A percentile compares a stretch with the other conserved stretches of the same genome.
These are phyloP conservation scores for Heterohyrax brucei DNA, from an alignment of 2,797 vertebrate genomes.

Conservation along the genomic window DNA sequence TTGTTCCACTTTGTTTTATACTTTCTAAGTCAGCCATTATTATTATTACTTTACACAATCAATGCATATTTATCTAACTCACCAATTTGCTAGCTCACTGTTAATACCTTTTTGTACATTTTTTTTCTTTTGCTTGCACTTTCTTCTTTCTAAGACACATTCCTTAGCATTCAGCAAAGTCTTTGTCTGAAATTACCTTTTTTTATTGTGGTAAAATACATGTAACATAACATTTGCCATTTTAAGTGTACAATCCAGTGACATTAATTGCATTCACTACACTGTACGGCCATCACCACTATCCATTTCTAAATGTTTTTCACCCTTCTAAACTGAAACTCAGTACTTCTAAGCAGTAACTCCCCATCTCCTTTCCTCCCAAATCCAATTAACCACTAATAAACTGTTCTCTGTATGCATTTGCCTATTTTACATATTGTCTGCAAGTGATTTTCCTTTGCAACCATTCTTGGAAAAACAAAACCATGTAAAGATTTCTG, in stretches of 20 bases:
- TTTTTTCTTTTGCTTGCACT: slow-evolving; percentile 13
- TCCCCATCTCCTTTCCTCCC: too few species aligned
- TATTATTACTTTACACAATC: not conserved
- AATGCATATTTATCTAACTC: slow-evolving; percentile 27
- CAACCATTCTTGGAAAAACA: slow-evolving; percentile 26
- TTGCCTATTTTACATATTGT: too few species aligned
- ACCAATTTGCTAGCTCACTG: not conserved
- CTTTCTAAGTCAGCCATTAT: not conserved
- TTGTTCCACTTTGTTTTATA: not conserved
- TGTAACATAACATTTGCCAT: too few species aligned
- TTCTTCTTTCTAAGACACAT: slow-evolving; percentile 9
- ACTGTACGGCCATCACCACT: too few species aligned
- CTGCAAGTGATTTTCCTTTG: not conserved
- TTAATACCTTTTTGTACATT: not conserved
- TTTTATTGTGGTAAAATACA: too few species aligned
- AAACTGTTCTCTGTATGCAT: too few species aligned
- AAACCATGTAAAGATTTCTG: not conserved
- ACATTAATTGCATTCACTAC: too few species aligned
- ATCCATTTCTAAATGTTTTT: too few species aligned
- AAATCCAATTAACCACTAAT: too few species aligned
- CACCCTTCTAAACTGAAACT: too few species aligned
- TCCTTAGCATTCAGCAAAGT: not conserved
- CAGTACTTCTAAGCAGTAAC: too few species aligned
- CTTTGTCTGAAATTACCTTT: slow-evolving; percentile 3
- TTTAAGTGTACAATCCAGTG: too few species aligned